Evolutionary conservation across 2,797 vertebrate species (phyloP), one percentile per base, ranked within the genome.

Genomic region (Kryptolebias ocellatus): DNA sequence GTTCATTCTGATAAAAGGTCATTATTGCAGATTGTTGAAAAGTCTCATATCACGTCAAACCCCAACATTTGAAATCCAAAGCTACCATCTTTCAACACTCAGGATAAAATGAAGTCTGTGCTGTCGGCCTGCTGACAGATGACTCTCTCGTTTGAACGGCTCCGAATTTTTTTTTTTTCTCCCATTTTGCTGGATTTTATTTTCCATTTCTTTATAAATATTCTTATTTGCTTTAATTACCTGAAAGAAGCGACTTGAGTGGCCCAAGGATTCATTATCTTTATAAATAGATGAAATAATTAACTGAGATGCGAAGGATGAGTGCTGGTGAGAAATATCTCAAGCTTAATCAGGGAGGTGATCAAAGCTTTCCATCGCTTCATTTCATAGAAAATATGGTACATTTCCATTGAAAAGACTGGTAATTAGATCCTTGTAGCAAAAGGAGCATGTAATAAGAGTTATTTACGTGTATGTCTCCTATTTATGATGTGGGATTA

Each of bases 21-120:
- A 81, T 93, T 87, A 94, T 94, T 93, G 82, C 64, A 69, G 82
- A 91, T 94, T 93, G 93, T 90, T 95, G 94, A 94, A 94, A 95
- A 92, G 92, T 75, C 83, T 87, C 83, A 82, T 78, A 78, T 90
- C 83, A 77, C 16, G 79, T 89, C 84, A 71, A 74, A 81, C 85
- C 79, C 67, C 54, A 62, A 79, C 79, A 88, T 88, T 86, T 84
- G 79, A 67, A 83, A 85, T 84, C 80, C 83, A 81, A 81, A 80
- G 76, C 85, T 64, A 79, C 83, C 74, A 20, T 90, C 81, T 86
- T 81, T 93, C 84, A 87, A 44, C 85, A 78, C 78, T 89, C 62
- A 62, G 56, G 52, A 79, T 76, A 56, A 71, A 87, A 90, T 83
- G 76, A 90, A 85, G 77, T 74, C 79, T 85, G 70, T 60, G 79